phyloP scores from a whole-genome alignment of 2,113 vertebrate genomes.

The Pollachius pollachius region DNA sequence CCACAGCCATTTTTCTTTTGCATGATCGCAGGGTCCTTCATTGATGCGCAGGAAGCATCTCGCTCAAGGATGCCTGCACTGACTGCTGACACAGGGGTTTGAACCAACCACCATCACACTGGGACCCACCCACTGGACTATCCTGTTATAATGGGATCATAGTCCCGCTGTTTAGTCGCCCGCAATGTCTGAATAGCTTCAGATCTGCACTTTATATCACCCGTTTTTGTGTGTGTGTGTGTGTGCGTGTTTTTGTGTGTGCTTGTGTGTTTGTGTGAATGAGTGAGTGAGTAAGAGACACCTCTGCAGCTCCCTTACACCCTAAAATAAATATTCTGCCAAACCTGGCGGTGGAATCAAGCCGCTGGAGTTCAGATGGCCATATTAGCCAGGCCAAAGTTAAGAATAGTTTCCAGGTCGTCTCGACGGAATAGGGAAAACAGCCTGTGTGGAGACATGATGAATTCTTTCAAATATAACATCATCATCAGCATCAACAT shows the following conservation, averaged over 20 bases:
- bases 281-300: not conserved
- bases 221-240: not conserved
- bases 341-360: slow-evolving; percentile 47
- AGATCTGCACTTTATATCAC: not conserved
- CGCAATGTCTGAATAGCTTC: too few relatives aligned
- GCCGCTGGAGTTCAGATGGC: slow-evolving; percentile 24
- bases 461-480: slow-evolving; percentile 51
- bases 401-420: slow-evolving; percentile 47
- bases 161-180: too few relatives aligned
- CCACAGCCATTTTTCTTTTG: too few relatives aligned
- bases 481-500: slow-evolving; percentile 32
- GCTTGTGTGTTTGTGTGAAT: slow-evolving; percentile 6
- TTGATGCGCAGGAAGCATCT: too few relatives aligned
- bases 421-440: slow-evolving; percentile 49
- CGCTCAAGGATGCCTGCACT: too few relatives aligned
- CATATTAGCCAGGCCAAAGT: slow-evolving; percentile 33
- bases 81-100: too few relatives aligned
- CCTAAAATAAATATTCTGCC: slow-evolving; percentile 54
- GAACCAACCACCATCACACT: too few relatives aligned
- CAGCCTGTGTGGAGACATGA: slow-evolving; percentile 38
- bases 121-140: too few relatives aligned
- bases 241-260: not conserved
- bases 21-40: too few relatives aligned
- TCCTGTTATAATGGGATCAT: too few relatives aligned
- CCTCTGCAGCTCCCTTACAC: slow-evolving; percentile 21